These are phyloP conservation scores for Atherix ibis DNA, from an alignment of 2,888 invertebrate genomes.

Conservation along the genomic window DNA sequence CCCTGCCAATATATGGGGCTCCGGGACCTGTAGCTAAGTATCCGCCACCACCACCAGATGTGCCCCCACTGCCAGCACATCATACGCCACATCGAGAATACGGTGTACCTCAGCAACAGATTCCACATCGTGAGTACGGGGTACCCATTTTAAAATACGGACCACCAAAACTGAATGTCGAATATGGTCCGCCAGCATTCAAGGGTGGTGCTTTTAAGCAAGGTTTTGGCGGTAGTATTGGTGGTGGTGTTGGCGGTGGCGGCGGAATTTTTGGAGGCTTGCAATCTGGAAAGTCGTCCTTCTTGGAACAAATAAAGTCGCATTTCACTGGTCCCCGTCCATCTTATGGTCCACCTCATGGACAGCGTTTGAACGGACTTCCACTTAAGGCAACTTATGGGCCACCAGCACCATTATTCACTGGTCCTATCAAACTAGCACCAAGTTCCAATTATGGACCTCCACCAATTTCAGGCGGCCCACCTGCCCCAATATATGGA, in stretches of 20 bases:
- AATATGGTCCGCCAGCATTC: constrained; percentile 30
- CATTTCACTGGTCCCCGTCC: constrained; percentile 29
- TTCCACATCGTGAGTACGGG: constrained; percentile 27
- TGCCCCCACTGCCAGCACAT: constrained; percentile 29
- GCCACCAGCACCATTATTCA: constrained; percentile 21
- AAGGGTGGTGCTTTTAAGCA: constrained; percentile 11
- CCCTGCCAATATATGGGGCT: constrained; percentile 42
- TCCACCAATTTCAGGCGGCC: constrained; percentile 14
- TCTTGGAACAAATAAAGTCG: constrained; percentile 29
- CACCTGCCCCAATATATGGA: constrained; percentile 32
- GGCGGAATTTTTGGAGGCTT: constrained; percentile 3
- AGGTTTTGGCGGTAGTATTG: constrained; percentile 8
- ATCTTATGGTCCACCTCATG: constrained; percentile 31
- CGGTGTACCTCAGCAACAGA: constrained; percentile 37
- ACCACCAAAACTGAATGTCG: constrained; percentile 34
- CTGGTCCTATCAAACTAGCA: no score
- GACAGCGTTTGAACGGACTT: constrained; percentile 8
- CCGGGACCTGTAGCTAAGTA: constrained; percentile 34
- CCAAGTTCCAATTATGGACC: constrained; percentile 16
- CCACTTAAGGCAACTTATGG: constrained; percentile 34
- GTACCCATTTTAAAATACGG: constrained; percentile 33
- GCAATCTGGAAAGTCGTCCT: constrained; percentile 8
- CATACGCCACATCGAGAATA: constrained; percentile 27
- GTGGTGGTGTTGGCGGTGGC: constrained; percentile 3
- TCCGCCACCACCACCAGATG: constrained; percentile 35